phyloP scores from a whole-genome alignment of 2,888 invertebrate genomes.

The Anticlea derivata region DNA sequence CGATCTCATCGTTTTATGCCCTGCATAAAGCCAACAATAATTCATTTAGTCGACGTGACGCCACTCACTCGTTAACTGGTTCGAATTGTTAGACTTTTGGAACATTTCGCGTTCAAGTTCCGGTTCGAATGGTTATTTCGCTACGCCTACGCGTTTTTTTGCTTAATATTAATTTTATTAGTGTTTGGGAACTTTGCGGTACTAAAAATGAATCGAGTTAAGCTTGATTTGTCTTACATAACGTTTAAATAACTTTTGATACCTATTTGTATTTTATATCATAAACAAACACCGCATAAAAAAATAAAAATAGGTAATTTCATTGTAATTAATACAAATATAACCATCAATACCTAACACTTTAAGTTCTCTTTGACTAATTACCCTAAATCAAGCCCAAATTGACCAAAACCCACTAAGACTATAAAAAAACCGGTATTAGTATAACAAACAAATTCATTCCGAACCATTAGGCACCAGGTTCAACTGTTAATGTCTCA shows the following conservation, averaged over 20 bases:
- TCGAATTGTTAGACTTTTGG: constrained; percentile 63
- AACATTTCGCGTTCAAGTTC: constrained; percentile 42
- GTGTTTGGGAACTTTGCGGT: neutral
- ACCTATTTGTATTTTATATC: no score
- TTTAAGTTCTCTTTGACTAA: constrained; percentile 38
- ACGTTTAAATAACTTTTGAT: neutral
- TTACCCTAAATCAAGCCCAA: constrained; percentile 57
- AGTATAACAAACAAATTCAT: constrained; percentile 82
- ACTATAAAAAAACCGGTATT: constrained; percentile 71
- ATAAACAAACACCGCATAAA: no score
- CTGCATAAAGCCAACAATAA: constrained; percentile 83
- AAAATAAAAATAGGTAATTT: no score
- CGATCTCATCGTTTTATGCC: constrained; percentile 82
- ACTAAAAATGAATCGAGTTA: neutral
- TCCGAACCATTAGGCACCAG: constrained; percentile 82
- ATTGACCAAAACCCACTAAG: constrained; percentile 54
- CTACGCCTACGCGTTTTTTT: constrained; percentile 26
- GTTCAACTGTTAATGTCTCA: constrained; percentile 83
- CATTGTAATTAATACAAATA: neutral
- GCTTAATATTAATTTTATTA: constrained; percentile 7
- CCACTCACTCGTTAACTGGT: constrained; percentile 81
- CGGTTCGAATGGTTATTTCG: constrained; percentile 37
- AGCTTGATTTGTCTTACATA: neutral
- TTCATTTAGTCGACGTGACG: constrained; percentile 83
- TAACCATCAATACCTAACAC: neutral